Conservation (phyloP, 2,797 vertebrate genomes). For the Molossus molossus region DNA sequence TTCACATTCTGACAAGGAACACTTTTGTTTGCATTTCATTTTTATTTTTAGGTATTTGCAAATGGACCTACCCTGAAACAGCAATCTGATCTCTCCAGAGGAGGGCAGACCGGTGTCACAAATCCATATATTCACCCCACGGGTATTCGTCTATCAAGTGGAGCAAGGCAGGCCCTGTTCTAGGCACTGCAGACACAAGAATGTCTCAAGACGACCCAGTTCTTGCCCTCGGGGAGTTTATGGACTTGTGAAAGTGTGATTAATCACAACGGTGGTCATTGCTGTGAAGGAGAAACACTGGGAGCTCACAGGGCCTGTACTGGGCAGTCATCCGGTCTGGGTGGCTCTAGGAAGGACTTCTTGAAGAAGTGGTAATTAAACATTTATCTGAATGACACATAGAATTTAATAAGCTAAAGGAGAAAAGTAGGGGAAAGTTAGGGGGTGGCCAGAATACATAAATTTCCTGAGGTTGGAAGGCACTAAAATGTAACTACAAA, state of each 20-base stretch:
- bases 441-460: background rate
- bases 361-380: background rate
- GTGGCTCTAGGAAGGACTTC: background rate
- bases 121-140: slow-evolving; percentile 32
- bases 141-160: background rate
- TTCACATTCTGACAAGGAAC: slow-evolving; percentile 80
- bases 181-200: background rate
- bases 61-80: slow-evolving; percentile 73
- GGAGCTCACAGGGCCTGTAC: background rate
- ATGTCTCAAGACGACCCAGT: background rate
- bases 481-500: background rate
- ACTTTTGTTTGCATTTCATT: slow-evolving; percentile 83
- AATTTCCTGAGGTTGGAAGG: background rate
- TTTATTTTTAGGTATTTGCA: slow-evolving; percentile 86
- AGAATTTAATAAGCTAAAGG: background rate
- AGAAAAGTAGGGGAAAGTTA: background rate
- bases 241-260: background rate
- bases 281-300: background rate
- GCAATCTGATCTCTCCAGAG: slow-evolving; percentile 71
- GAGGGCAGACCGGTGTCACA: slow-evolving; percentile 72
- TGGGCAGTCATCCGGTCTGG: background rate
- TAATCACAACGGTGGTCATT: background rate
- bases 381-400: background rate
- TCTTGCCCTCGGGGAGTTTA: background rate
- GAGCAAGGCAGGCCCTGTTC: background rate